Evolutionary conservation across 2,888 invertebrate species (phyloP), one percentile per base, ranked within the genome.

Genomic region (Agrotis ipsilon): DNA sequence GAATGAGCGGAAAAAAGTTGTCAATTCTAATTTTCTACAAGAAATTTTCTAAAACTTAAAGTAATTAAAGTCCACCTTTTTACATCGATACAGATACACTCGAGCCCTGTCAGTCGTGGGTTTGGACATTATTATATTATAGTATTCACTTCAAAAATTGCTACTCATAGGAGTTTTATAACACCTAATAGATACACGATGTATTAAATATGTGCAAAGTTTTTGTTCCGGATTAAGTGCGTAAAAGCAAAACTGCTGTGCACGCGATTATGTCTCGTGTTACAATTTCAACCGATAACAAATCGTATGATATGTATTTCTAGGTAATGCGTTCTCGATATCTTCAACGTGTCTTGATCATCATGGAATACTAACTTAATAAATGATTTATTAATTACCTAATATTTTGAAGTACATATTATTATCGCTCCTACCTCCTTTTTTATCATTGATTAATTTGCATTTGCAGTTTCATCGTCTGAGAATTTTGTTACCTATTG

Each of bases 221-320:
- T 52, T 68, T 32, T 54, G 46, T 62, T 61, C 70, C 39, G 21
- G 49, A 60, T 57, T 1, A 45, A 73, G 60, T 66, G 76, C 76
- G 65, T 75, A 80, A 76, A 70, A 75, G 51, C 21, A 67, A 80
- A 70, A 66, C 57, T 67, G 66, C 60, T 3, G 45, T 59, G 48
- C 27, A 54, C 24, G 65, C 69, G 24, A 58, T 65, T 66, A 54
- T 48, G 66, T 76, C 71, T 78, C 63, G 67, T 64, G 66, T 81
- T 76, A 71, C 78, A 70, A 63, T 66, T 69, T 32, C 48, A 54
- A 54, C 57, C 76, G 51, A 81, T 71, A 60, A 66, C 63, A 70
- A 70, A 67, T 67, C 46, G 55, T 24, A 46, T 66, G 24, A 62
- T 46, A 32, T 46, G 19, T 75, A 64, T 58, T 48, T 24, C 24